These are phyloP conservation scores for Hofmannophila pseudospretella DNA, from an alignment of 2,888 invertebrate species.

Conservation along the genomic window DNA sequence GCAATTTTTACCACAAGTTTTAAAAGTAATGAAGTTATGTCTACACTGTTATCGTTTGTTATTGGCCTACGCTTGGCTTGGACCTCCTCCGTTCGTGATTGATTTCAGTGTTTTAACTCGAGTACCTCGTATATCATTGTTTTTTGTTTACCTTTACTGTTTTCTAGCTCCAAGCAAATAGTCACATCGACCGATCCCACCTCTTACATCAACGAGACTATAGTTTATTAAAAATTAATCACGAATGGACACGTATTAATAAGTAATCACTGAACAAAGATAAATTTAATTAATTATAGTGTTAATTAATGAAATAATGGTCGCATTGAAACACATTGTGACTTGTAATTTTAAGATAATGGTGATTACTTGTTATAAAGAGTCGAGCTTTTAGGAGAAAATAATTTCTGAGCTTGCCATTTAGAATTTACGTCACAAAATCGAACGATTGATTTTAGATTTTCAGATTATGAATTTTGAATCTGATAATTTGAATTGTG, in stretches of 20 bases:
- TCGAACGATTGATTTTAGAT: no score
- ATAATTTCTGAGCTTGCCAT: slow-evolving; percentile 18
- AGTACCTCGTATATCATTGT: slow-evolving; percentile 3
- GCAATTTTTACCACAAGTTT: slow-evolving; percentile 40
- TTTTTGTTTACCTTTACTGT: neutral
- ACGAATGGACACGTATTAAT: slow-evolving; percentile 11
- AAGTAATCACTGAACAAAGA: slow-evolving; percentile 9
- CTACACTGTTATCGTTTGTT: slow-evolving; percentile 55
- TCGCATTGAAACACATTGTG: neutral
- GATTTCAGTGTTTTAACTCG: slow-evolving; percentile 2
- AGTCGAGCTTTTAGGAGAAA: slow-evolving; percentile 13
- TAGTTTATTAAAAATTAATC: slow-evolving; percentile 2
- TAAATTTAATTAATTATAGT: neutral
- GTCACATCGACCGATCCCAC: slow-evolving; percentile 5
- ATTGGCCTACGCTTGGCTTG: slow-evolving; percentile 23
- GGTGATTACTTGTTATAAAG: slow-evolving; percentile 17
- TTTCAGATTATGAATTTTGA: neutral
- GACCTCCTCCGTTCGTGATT: slow-evolving; percentile 30
- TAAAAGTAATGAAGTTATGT: slow-evolving; percentile 40
- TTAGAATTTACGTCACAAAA: slow-evolving; percentile 12
- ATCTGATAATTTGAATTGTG: neutral
- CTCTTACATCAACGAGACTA: neutral
- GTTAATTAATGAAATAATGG: neutral
- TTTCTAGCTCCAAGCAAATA: slow-evolving; percentile 8
- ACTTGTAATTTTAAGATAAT: slow-evolving; percentile 1